These are phyloP conservation scores for Apistogramma diplotaenia DNA, from an alignment of 2,113 vertebrate species.

Conservation along the genomic window DNA sequence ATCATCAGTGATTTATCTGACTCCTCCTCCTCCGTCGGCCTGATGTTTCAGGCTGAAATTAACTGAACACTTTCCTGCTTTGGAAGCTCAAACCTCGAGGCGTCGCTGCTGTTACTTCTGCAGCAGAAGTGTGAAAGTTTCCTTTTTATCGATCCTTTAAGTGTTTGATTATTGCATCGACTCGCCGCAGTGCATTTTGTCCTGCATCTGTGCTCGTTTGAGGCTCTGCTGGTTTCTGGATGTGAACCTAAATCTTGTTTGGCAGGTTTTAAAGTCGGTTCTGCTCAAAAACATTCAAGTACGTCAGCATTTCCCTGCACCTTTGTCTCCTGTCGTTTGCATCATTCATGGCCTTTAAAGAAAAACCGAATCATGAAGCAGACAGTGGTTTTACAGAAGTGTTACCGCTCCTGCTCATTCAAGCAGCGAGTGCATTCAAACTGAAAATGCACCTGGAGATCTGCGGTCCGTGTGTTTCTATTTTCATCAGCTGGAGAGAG, in stretches of 20 bases:
- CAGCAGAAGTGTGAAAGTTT: no score
- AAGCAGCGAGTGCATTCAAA: not conserved
- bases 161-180: not conserved
- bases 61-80: not conserved
- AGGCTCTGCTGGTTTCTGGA: no score
- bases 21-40: not conserved
- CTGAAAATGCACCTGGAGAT: not conserved
- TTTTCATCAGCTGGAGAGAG: not conserved
- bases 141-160: not conserved
- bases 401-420: not conserved
- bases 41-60: not conserved
- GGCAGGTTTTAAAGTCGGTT: not conserved
- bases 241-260: fast-evolving
- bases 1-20: not conserved
- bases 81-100: fast-evolving
- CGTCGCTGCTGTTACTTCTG: not conserved
- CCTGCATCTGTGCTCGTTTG: no score
- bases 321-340: not conserved
- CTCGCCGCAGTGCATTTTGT: no score
- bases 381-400: not conserved
- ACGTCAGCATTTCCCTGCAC: no score
- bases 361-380: not conserved
- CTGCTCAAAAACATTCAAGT: not conserved
- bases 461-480: not conserved
- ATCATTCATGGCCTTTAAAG: not conserved